Base-by-base conservation (phyloP, 2,888 invertebrate species). In the Leptogaster cylindrica region DNA sequence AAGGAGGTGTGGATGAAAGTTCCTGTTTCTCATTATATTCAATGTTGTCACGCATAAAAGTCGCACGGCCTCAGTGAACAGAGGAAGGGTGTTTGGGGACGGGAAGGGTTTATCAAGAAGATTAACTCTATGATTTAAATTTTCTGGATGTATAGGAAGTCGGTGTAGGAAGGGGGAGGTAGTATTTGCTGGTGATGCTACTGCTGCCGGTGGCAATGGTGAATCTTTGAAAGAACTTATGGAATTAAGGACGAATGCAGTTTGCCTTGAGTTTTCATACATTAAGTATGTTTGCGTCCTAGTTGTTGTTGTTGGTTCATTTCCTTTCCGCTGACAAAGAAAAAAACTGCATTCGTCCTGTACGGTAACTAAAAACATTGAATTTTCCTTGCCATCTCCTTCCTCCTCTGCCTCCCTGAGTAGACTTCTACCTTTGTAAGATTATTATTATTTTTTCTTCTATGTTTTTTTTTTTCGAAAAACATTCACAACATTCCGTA, bases 351-450 rank as follows among this genome's bases (percentile, higher is more conserved):
- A 55, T 36, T 55, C 55, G 39, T 36, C 36, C 14, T 55, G 55
- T 55, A 23, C 55, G 55, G 20, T 12, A 55, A 55, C 55, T 55
- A 36, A 36, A 55, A 55, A 55, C 55, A 55, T 55, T 55, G 36
- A 55, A 55, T 39, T 36, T 55, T 55, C 55, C 55, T 55, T 12
- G 36, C 55, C n/a, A 36, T 36, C 55, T 55, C 36, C 55, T 55
- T 55, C 55, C 36, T n/a, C n/a, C n/a, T n/a, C n/a, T n/a, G n/a
- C n/a, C n/a, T n/a, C n/a, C 55, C 18, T 6, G 55, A 55, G 55
- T 23, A 55, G 39, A 23, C 12, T 39, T 36, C 39, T 36, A 14
- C 36, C 39, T 55, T 20, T 20, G 55, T 36, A 55, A 36, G 55
- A 55, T 36, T n/a, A n/a, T n/a, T n/a, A n/a, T n/a, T n/a, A n/a